Evolutionary conservation across 2,113 vertebrate species (phyloP).

Genomic region (Pseudonaja textilis): DNA sequence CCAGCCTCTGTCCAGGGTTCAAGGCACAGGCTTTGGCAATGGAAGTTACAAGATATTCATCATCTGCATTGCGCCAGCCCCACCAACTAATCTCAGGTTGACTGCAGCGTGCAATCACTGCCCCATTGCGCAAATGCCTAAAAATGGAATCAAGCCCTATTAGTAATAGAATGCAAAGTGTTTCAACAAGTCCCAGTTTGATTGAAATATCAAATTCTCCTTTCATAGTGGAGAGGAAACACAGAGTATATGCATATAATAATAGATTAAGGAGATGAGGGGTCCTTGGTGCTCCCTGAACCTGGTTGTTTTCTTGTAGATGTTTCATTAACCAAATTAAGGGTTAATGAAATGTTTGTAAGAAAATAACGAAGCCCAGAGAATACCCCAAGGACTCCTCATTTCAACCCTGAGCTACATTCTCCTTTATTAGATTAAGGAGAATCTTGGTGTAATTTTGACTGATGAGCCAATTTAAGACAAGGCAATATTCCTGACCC

Average conservation of each 20-base stretch:
- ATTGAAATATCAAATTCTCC: neutral
- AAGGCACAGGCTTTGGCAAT: constrained; percentile 96
- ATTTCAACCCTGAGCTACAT: neutral
- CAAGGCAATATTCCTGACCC: neutral
- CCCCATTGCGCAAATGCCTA: constrained; percentile 90
- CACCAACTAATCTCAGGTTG: constrained; percentile 99
- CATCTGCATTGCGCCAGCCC: constrained; percentile 97
- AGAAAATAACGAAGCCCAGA: neutral
- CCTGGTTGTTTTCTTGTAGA: neutral
- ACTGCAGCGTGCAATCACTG: constrained; percentile 94
- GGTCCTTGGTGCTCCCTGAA: neutral
- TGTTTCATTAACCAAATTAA: neutral
- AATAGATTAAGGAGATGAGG: neutral
- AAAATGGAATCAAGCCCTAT: neutral
- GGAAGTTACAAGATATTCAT: constrained; percentile 94
- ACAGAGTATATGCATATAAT: neutral
- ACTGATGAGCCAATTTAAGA: neutral
- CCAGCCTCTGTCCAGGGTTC: constrained; percentile 72
- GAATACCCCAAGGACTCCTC: neutral
- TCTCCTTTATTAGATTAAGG: neutral
- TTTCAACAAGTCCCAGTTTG: neutral
- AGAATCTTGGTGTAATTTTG: neutral
- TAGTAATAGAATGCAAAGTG: fast-evolving
- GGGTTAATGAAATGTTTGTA: neutral
- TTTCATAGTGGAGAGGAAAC: no score